These are phyloP conservation scores for Caenorhabditis panamensis DNA, from an alignment of 2,888 invertebrate genomes.

Conservation along the genomic window DNA sequence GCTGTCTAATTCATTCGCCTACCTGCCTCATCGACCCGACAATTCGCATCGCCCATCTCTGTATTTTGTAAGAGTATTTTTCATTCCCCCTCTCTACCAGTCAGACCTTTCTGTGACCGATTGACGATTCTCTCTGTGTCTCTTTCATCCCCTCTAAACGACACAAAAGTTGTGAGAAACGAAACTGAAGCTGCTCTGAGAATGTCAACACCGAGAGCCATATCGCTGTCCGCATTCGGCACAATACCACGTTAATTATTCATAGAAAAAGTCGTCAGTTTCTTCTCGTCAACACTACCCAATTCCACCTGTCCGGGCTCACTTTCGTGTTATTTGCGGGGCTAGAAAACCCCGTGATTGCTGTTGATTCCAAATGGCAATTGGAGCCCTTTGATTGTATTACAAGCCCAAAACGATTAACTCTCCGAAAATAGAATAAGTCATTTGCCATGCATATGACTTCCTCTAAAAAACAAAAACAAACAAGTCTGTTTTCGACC, in stretches of 20 bases:
- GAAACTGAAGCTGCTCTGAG: conserved; percentile 13
- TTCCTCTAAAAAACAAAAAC: too few species aligned
- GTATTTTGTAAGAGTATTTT: conserved; percentile 40
- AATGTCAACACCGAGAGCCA: conserved; percentile 3
- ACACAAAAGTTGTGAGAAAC: background rate
- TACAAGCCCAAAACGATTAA: too few species aligned
- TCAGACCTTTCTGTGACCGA: background rate
- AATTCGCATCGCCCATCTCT: conserved; percentile 54
- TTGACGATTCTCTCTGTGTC: background rate
- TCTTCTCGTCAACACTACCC: conserved; percentile 14
- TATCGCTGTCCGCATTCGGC: conserved; percentile 1
- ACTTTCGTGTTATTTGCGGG: background rate
- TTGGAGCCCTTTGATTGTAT: too few species aligned
- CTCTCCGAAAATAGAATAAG: too few species aligned
- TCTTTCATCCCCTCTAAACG: background rate
- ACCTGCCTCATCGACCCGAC: conserved; percentile 60
- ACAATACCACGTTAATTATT: conserved; percentile 43
- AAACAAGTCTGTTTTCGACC: too few species aligned
- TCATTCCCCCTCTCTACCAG: background rate
- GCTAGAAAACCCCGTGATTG: background rate
- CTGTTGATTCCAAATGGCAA: background rate
- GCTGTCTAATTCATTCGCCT: conserved; percentile 34
- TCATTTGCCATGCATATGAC: too few species aligned
- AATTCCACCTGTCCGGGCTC: background rate
- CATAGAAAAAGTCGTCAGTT: conserved; percentile 38